phyloP scores from a whole-genome alignment of 1,140 invertebrate genomes.

The Sarcophaga peregrina region DNA sequence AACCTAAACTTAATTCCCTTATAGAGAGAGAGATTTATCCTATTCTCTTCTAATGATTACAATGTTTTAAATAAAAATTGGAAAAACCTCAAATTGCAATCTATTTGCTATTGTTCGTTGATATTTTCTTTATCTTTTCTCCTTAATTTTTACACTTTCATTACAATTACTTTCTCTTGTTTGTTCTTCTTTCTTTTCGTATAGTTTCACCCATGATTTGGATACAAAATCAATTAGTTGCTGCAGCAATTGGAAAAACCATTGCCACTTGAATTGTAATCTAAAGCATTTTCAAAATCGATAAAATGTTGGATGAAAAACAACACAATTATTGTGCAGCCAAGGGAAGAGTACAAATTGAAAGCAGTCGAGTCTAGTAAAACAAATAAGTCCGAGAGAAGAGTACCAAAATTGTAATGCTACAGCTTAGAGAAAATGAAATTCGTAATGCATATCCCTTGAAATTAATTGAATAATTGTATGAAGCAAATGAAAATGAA shows the following conservation, averaged over 20 bases:
- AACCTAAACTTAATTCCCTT: constrained; percentile 15
- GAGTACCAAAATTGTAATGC: no score
- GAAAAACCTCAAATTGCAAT: constrained; percentile 10
- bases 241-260: constrained; percentile 79
- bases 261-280: constrained; percentile 82
- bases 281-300: constrained; percentile 87
- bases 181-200: constrained; percentile 50
- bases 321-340: constrained; percentile 82
- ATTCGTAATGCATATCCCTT: no score
- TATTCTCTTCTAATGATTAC: not conserved
- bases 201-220: constrained; percentile 86
- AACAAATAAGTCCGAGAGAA: no score
- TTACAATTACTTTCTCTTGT: not conserved
- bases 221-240: no score
- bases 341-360: no score
- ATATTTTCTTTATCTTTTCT: not conserved
- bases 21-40: no score
- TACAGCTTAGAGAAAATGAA: no score
- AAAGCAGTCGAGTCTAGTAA: no score
- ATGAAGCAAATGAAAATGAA: not conserved
- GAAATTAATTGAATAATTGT: no score
- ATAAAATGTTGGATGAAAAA: constrained; percentile 89
- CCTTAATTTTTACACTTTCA: not conserved
- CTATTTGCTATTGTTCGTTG: not conserved
- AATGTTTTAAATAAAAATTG: not conserved